Conservation (phyloP, 2,888 invertebrate species). For the Hydroisotoma schaefferi region DNA sequence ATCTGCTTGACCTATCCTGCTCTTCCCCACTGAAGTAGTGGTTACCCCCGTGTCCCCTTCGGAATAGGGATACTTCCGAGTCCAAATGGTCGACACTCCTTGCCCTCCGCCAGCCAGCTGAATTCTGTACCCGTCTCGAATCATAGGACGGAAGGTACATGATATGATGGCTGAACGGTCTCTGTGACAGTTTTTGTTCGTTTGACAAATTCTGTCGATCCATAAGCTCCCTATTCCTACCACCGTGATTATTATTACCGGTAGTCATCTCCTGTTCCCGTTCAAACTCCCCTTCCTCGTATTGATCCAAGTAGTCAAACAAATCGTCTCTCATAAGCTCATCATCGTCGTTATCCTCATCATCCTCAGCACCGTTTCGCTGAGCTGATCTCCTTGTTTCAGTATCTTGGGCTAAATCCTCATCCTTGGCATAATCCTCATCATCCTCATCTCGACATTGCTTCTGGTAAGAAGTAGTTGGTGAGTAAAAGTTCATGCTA, state of each 20-base stretch:
- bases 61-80: slow-evolving; percentile 14
- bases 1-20: background rate
- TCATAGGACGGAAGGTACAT: slow-evolving; percentile 69
- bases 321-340: slow-evolving; percentile 14
- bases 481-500: slow-evolving; percentile 40
- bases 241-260: background rate
- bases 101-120: slow-evolving; percentile 32
- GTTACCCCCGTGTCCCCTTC: background rate
- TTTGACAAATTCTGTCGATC: background rate
- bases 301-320: slow-evolving; percentile 21
- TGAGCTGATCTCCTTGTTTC: no score
- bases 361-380: no score
- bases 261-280: slow-evolving; percentile 9
- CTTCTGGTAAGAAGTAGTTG: background rate
- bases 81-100: slow-evolving; percentile 47
- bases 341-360: slow-evolving; percentile 14
- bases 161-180: slow-evolving; percentile 59
- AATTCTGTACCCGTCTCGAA: slow-evolving; percentile 46
- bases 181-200: no score
- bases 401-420: background rate
- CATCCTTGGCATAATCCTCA: slow-evolving; percentile 7
- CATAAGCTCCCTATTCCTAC: background rate
- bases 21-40: background rate
- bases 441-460: background rate
- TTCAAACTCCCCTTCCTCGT: slow-evolving; percentile 18